Conservation (phyloP, 2,113 vertebrate genomes). For the Mastomys coucha region DNA sequence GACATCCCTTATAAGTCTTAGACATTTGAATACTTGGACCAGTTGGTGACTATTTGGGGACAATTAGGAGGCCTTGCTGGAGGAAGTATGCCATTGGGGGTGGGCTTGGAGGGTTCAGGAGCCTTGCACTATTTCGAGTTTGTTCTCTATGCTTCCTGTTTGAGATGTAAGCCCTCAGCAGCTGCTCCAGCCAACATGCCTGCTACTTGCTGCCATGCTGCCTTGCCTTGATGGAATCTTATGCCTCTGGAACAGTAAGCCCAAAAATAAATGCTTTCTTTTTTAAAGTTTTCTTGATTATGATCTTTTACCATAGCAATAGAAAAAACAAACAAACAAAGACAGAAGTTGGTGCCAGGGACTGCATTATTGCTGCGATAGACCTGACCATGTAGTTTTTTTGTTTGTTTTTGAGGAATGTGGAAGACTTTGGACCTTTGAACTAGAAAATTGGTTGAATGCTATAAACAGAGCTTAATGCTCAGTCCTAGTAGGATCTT, state of each 20-base stretch:
- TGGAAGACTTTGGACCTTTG: neutral
- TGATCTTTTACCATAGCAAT: neutral
- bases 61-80: neutral
- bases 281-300: neutral
- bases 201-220: neutral
- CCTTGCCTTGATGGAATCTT: neutral
- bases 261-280: neutral
- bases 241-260: neutral
- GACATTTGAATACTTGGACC: neutral
- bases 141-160: slow-evolving; percentile 9
- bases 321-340: neutral
- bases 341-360: neutral
- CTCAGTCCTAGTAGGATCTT: neutral
- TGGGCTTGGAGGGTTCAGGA: neutral
- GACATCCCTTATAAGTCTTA: neutral
- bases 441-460: neutral
- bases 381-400: neutral
- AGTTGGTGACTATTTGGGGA: neutral
- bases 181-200: neutral
- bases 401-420: neutral
- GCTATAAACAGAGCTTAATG: neutral
- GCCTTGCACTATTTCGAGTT: neutral
- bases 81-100: neutral
- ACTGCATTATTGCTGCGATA: neutral
- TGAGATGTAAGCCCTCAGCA: neutral